A percentile compares a stretch with the other conserved stretches of the same genome.
These are phyloP conservation scores for Sturnira hondurensis DNA, from an alignment of 2,113 vertebrate genomes.

Conservation along the genomic window DNA sequence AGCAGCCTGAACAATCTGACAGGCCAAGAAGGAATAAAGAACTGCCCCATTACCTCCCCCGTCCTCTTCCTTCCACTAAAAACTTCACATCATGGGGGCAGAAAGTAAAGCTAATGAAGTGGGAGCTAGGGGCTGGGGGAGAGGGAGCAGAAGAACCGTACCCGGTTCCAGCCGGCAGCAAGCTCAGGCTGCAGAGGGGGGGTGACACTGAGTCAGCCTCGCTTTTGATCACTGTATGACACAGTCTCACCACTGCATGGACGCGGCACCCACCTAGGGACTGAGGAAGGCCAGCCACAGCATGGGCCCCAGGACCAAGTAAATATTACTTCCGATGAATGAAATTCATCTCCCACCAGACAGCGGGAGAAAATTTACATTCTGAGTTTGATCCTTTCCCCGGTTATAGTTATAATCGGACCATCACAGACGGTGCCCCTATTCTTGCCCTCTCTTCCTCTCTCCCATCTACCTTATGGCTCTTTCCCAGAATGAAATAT, in stretches of 20 bases:
- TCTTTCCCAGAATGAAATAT: not conserved
- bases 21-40: not conserved
- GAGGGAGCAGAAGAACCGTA: not conserved
- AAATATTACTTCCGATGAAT: not conserved
- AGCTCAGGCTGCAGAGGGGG: not conserved
- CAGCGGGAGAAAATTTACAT: not conserved
- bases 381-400: not conserved
- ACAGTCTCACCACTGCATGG: not conserved
- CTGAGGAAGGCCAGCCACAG: not conserved
- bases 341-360: not conserved
- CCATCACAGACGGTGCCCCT: not conserved
- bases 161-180: not conserved
- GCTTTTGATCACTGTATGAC: too few relatives aligned
- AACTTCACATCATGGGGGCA: not conserved
- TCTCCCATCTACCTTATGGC: not conserved
- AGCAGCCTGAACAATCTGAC: not conserved
- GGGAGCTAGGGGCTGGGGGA: not conserved
- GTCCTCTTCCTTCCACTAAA: not conserved
- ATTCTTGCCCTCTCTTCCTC: not conserved
- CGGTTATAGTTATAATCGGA: not conserved
- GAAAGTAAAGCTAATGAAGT: not conserved
- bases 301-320: not conserved
- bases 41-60: not conserved
- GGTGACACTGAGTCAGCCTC: not conserved
- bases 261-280: not conserved